A percentile compares a stretch with the other conserved stretches of the same genome.
Evolutionary conservation across 2,113 vertebrate genomes (phyloP).

Genomic region (Phasianus colchicus): DNA sequence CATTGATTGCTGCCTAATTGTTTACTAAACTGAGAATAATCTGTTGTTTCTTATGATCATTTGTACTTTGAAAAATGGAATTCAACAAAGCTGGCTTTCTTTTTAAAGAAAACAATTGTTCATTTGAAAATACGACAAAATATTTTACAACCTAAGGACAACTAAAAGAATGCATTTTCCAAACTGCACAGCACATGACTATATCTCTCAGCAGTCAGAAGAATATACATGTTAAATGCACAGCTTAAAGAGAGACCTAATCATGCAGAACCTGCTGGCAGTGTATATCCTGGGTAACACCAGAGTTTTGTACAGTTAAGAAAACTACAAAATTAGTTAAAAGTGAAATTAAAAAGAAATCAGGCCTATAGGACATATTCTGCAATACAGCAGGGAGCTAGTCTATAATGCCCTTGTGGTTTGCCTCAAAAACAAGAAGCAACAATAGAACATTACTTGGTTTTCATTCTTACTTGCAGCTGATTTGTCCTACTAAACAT

Average conservation of each 20-base stretch:
- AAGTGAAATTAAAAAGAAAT: neutral
- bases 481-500: neutral
- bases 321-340: neutral
- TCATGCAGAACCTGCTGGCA: neutral
- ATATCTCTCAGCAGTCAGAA: neutral
- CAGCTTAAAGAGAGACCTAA: neutral
- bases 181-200: neutral
- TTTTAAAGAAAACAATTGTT: neutral
- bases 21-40: conserved; percentile 7
- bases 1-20: neutral
- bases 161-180: conserved; percentile 2
- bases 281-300: neutral
- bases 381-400: neutral
- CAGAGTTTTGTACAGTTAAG: neutral
- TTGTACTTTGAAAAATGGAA: conserved; percentile 14
- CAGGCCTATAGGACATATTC: neutral
- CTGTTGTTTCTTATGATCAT: neutral
- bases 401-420: neutral
- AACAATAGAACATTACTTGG: neutral
- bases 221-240: neutral
- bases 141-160: neutral
- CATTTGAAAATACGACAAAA: conserved; percentile 25
- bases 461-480: neutral
- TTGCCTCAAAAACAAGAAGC: neutral
- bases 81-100: neutral